Percentiles rank a stretch among this genome's conserved stretches.
Conservation (phyloP, 2,113 vertebrate species). For the Capreolus pygargus region DNA sequence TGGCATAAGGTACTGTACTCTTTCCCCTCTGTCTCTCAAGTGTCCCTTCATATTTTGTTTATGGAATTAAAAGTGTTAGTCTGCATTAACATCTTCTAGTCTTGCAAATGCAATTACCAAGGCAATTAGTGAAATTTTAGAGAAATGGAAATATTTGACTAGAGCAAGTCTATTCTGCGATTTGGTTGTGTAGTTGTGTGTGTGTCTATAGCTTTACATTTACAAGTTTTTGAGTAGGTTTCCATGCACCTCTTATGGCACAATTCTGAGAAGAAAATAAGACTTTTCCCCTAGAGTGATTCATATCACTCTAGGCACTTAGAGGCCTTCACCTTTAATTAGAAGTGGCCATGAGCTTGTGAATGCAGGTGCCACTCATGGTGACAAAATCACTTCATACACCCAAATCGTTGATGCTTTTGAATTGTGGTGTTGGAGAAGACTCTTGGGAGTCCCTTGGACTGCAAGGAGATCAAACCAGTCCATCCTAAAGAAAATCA, state of each 20-base stretch:
- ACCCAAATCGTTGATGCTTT: neutral
- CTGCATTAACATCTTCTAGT: neutral
- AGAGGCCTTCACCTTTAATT: neutral
- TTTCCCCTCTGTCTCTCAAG: neutral
- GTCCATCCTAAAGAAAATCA: neutral
- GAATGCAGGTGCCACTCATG: neutral
- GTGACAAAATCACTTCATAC: neutral
- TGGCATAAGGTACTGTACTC: rapidly evolving
- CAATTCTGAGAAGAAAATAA: neutral
- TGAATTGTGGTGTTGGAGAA: neutral
- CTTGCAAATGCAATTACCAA: neutral
- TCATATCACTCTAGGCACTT: neutral
- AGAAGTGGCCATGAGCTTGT: neutral
- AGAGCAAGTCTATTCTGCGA: neutral
- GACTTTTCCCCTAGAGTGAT: too few species aligned
- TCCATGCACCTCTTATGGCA: neutral
- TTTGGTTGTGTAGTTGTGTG: too few species aligned
- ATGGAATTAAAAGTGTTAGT: neutral
- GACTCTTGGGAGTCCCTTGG: neutral
- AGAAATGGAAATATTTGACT: neutral
- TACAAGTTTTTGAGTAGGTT: neutral
- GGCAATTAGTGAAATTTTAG: neutral
- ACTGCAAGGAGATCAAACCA: neutral
- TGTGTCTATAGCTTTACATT: too few species aligned
- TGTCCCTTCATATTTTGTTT: rapidly evolving